Conservation (phyloP, 2,797 vertebrate genomes). For the Masticophis lateralis region DNA sequence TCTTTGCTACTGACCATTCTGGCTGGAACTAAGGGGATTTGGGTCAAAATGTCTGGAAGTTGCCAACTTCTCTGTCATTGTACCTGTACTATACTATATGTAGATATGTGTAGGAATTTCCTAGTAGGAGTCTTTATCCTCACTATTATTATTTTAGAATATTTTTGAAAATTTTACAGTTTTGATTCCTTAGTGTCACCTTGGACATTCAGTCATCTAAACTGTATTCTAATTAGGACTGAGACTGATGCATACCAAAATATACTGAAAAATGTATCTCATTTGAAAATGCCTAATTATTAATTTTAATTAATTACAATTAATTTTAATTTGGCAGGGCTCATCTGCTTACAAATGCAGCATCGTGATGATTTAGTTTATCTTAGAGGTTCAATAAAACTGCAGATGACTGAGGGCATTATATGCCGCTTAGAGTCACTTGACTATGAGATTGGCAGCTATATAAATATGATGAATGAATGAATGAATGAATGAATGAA, state of each 20-base stretch:
- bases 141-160: neutral
- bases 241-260: slow-evolving; percentile 16
- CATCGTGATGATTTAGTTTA: neutral
- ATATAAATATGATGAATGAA: neutral
- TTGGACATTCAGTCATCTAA: neutral
- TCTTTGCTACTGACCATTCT: neutral
- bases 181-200: neutral
- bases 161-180: slow-evolving; percentile 32
- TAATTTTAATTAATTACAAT: slow-evolving; percentile 19
- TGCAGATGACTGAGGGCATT: neutral
- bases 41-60: neutral
- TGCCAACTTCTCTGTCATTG: neutral
- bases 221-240: slow-evolving; percentile 25
- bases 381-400: accelerated
- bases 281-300: neutral
- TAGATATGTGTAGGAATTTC: too few species aligned
- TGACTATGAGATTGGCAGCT: neutral
- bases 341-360: slow-evolving; percentile 13
- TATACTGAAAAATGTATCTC: slow-evolving; percentile 40
- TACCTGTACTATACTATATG: neutral
- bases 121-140: neutral
- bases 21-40: neutral
- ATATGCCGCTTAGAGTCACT: neutral
- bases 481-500: neutral
- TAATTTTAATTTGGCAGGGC: neutral